Evolutionary conservation across 2,888 invertebrate genomes (phyloP).

Genomic region (Apamea epomidion): DNA sequence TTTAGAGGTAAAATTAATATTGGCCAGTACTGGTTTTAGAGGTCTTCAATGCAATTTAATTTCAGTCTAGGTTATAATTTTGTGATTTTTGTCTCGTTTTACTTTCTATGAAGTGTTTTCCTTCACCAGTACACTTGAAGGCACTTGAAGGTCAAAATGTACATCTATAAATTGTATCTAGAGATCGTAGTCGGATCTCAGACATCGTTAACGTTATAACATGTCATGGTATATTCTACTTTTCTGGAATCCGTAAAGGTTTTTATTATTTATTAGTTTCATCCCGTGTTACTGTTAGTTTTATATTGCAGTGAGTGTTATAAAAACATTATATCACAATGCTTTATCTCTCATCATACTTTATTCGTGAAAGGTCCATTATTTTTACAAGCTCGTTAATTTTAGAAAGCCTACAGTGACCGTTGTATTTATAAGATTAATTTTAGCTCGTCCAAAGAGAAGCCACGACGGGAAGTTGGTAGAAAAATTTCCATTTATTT

Average conservation of each 20-base stretch:
- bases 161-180: background rate
- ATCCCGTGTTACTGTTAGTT: background rate
- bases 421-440: background rate
- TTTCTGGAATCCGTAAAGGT: background rate
- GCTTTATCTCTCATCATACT: background rate
- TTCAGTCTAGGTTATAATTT: background rate
- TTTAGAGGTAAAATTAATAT: no score
- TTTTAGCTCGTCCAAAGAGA: background rate
- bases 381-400: constrained; percentile 24
- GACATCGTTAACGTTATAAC: background rate
- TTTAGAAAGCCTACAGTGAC: constrained; percentile 8
- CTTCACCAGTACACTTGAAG: background rate
- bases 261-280: background rate
- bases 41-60: background rate
- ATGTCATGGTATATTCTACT: background rate
- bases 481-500: background rate
- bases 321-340: constrained; percentile 7
- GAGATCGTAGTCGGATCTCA: background rate
- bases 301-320: background rate
- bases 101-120: background rate
- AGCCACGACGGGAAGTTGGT: background rate
- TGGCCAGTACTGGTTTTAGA: no score
- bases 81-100: background rate
- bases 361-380: constrained; percentile 5
- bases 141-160: background rate